Percentiles rank a stretch among this genome's conserved stretches.
Conservation (phyloP, 2,888 invertebrate genomes). For the Galeruca laticollis region DNA sequence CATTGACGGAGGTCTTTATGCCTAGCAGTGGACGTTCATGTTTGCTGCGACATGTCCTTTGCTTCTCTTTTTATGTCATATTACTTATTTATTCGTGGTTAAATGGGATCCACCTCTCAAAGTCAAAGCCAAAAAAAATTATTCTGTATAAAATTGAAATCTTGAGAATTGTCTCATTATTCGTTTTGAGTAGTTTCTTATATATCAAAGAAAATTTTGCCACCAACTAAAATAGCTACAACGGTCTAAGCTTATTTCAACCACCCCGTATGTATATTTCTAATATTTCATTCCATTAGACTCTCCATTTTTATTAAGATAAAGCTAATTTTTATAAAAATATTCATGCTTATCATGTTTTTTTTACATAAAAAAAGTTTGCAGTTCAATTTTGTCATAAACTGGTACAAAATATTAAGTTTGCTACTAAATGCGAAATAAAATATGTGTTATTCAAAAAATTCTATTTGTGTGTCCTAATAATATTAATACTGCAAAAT, state of each 20-base stretch:
- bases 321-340: slow-evolving; percentile 31
- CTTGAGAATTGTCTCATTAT: too few relatives aligned
- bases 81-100: too few relatives aligned
- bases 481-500: slow-evolving; percentile 32
- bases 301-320: slow-evolving; percentile 16
- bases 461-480: slow-evolving; percentile 19
- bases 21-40: too few relatives aligned
- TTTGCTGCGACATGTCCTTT: too few relatives aligned
- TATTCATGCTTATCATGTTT: slow-evolving; percentile 26
- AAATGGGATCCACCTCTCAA: too few relatives aligned
- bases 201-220: too few relatives aligned
- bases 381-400: slow-evolving; percentile 18
- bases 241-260: background rate
- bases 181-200: too few relatives aligned
- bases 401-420: slow-evolving; percentile 24
- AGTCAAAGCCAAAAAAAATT: too few relatives aligned
- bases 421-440: slow-evolving; percentile 23
- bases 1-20: too few relatives aligned
- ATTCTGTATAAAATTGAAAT: too few relatives aligned
- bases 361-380: slow-evolving; percentile 23
- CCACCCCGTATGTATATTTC: slow-evolving; percentile 1
- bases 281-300: background rate
- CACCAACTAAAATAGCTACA: background rate
- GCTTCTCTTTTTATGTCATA: too few relatives aligned
- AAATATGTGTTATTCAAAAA: slow-evolving; percentile 12